Percentiles rank a stretch among this genome's conserved stretches.
Evolutionary conservation across 2,113 vertebrate genomes (phyloP).

Genomic region (Tragelaphus scriptus): DNA sequence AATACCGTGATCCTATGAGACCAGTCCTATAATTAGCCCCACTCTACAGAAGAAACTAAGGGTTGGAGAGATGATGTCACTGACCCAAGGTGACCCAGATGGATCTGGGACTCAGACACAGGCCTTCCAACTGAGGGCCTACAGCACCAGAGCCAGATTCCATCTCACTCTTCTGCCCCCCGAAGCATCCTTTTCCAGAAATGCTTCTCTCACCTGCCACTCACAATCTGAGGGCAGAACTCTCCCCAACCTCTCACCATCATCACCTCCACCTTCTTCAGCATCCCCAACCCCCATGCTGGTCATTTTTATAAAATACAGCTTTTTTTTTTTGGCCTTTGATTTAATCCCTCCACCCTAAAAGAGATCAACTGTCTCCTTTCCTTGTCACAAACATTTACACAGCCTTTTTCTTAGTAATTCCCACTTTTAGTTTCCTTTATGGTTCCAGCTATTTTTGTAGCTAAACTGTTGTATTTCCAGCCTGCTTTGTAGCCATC

Average conservation of each 20-base stretch:
- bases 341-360: not conserved
- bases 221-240: not conserved
- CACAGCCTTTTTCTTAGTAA: not conserved
- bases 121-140: not conserved
- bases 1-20: not conserved
- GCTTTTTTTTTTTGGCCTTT: not conserved
- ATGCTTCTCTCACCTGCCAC: not conserved
- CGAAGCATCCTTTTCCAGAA: not conserved
- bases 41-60: not conserved
- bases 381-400: not conserved
- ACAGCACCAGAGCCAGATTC: not conserved
- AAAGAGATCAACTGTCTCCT: not conserved
- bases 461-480: not conserved
- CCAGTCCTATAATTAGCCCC: not conserved
- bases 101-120: not conserved
- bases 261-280: not conserved
- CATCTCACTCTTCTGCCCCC: not conserved
- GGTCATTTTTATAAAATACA: not conserved
- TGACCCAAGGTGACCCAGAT: not conserved
- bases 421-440: not conserved
- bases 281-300: not conserved
- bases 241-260: not conserved
- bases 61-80: not conserved
- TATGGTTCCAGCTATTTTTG: not conserved
- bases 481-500: not conserved